A percentile compares a stretch with the other conserved stretches of the same genome.
Evolutionary conservation across 2,113 vertebrate species (phyloP).

Genomic region (Oncorhynchus masou): DNA sequence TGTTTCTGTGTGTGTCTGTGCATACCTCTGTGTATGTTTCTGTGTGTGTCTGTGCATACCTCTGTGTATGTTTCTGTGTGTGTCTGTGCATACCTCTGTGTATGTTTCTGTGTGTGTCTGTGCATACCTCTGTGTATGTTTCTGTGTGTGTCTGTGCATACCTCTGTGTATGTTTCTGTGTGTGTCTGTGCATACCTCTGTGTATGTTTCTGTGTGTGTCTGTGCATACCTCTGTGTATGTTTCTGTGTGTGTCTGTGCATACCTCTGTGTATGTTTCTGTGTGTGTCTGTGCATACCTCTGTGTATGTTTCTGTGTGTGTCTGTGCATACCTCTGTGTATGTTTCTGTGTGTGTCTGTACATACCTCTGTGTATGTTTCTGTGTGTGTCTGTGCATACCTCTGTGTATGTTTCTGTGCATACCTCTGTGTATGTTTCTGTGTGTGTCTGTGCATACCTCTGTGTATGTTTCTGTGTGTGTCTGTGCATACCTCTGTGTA

Average conservation of each 20-base stretch:
- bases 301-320: no score
- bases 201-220: conserved; percentile 37
- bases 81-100: no score
- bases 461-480: conserved; percentile 37
- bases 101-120: no score
- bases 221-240: no score
- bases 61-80: conserved; percentile 36
- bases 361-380: no score
- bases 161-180: no score
- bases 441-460: conserved; percentile 25
- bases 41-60: conserved; percentile 28
- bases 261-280: conserved; percentile 38
- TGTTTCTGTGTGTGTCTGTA: conserved; percentile 36
- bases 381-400: conserved; percentile 28
- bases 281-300: conserved; percentile 34
- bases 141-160: conserved; percentile 31
- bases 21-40: no score
- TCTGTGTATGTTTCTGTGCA: conserved; percentile 39
- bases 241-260: conserved; percentile 34
- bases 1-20: conserved; percentile 36
- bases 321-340: conserved; percentile 38
- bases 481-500: no score
- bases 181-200: conserved; percentile 28
- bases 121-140: conserved; percentile 40
- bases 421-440: no score